Base-by-base conservation (phyloP, 2,888 invertebrate species). In the Scaptodrosophila latifasciaeformis region DNA sequence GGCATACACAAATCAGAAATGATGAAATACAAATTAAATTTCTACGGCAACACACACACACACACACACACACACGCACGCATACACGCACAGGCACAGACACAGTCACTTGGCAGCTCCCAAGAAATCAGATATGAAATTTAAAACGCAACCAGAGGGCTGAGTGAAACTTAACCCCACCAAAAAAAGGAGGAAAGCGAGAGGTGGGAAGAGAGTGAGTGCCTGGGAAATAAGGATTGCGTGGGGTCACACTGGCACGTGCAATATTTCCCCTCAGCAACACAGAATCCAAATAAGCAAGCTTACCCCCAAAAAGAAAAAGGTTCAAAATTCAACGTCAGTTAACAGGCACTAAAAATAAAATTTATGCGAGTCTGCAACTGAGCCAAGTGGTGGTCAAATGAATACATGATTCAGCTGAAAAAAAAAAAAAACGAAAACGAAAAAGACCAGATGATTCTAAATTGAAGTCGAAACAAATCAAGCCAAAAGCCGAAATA, bases 11-110 rank as follows among this genome's bases (percentile, higher is more conserved):
- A 4, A 35, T 24, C 15, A 37, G 56, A 65, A 53, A 74, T 77
- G 77, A 72, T 77, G 72, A 74, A 72, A 72, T 74, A 77, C 77
- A 77, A 72, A 72, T 72, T 72, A 72, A 72, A 72, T 72, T 72
- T 74, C 77, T 65, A 37, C 37, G 37, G 18, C 37, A 37, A 37
- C n/a, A n/a, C n/a, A 34, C 34, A 13, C 34, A 1, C 34, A 17
- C 15, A 37, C 37, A 13, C 34, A 12, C 35, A 37, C 35, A 4
- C 2, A 35, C 35, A n/a, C 2, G 6, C 4, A 70, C 59, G 67
- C 65, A 60, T 63, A 71, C 45, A 49, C 18, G 44, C 53, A 49
- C 59, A 46, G 24, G 34, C 49, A 47, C 39, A 31, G 13, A n/a
- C n/a, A n/a, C 35, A 12, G 35, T 3, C 24, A 24, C 24, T 5